A percentile compares a stretch with the other conserved stretches of the same genome.
phyloP scores from a whole-genome alignment of 1,140 invertebrate genomes.

The Trichonephila clavipes region DNA sequence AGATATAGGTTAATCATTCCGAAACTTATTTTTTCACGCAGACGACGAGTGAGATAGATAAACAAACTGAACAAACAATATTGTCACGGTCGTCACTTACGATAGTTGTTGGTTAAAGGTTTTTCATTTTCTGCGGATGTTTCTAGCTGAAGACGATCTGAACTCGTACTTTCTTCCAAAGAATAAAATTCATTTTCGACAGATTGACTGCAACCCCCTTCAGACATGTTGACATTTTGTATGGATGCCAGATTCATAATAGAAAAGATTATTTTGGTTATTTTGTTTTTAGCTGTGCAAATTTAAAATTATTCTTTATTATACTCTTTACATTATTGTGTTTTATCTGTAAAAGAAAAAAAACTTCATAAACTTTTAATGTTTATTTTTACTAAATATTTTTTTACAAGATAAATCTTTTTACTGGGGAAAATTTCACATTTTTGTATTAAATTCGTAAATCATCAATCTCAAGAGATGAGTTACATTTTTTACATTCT shows the following conservation, averaged over 20 bases:
- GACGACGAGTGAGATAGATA: slow-evolving; percentile 17
- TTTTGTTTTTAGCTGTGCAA: too few relatives aligned
- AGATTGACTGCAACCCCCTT: neutral
- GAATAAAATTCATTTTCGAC: neutral
- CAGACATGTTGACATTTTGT: slow-evolving; percentile 59
- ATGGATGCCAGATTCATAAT: slow-evolving; percentile 7
- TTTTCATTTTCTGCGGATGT: slow-evolving; percentile 34
- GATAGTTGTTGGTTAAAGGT: slow-evolving; percentile 37
- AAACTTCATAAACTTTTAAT: too few relatives aligned
- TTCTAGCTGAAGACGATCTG: slow-evolving; percentile 17
- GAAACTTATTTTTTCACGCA: slow-evolving; percentile 11
- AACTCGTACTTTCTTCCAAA: slow-evolving; percentile 8
- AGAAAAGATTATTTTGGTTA: too few relatives aligned
- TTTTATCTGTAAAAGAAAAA: too few relatives aligned
- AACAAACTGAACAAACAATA: slow-evolving; percentile 39
- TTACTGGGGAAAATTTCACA: too few relatives aligned
- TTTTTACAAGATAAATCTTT: too few relatives aligned
- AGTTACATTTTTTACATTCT: too few relatives aligned
- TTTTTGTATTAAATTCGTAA: too few relatives aligned
- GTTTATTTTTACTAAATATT: too few relatives aligned
- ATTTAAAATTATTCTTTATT: too few relatives aligned
- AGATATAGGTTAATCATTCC: slow-evolving; percentile 15
- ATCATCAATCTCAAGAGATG: too few relatives aligned
- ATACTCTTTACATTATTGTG: too few relatives aligned
- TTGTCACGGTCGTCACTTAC: slow-evolving; percentile 48